Evolutionary conservation across 2,888 invertebrate species (phyloP), one percentile per base, ranked within the genome.

Genomic region (Thymelicus lineola): DNA sequence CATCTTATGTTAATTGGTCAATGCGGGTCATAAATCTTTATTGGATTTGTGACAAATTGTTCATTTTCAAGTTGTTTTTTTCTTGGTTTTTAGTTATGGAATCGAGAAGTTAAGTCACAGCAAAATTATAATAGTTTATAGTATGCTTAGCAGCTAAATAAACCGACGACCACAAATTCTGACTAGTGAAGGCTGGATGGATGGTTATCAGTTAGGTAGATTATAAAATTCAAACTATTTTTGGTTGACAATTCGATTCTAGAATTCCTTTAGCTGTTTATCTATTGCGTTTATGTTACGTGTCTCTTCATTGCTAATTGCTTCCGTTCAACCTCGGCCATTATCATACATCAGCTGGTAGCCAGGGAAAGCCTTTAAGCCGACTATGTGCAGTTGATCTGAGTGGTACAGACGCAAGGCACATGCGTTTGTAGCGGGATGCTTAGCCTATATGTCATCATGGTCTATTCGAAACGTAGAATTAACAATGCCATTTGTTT

Each of bases 311-410:
- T 20, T 28, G 55, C 28, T 66, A 50, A 66, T 59, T 60, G 59
- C 38, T 60, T 50, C n/a, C 14, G 6, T 59, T 61, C 42, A 42
- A 61, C 53, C 61, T 12, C 9, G 14, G 61, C 60, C 42, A 67
- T 67, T 67, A 67, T 35, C 61, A 55, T 67, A 53, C 67, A 67
- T 67, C 67, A 67, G 35, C 42, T 14, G 20, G 14, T 38, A n/a
- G 0, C 59, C 15, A 35, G 20, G 12, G 10, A 46, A 20, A 66
- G 17, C 67, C 61, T 67, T 45, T 67, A 61, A 67, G 67, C 67
- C 67, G 48, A n/a, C 48, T 38, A 20, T 45, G 42, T 66, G 67
- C 55, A 67, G 60, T 67, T 61, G 67, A 67, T 67, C 60, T 67
- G 50, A 67, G 66, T 36, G 50, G 17, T 59, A 61, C 60, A 28